These are phyloP conservation scores for Dicyrtomina minuta DNA, from an alignment of 2,888 invertebrate species.

Conservation along the genomic window DNA sequence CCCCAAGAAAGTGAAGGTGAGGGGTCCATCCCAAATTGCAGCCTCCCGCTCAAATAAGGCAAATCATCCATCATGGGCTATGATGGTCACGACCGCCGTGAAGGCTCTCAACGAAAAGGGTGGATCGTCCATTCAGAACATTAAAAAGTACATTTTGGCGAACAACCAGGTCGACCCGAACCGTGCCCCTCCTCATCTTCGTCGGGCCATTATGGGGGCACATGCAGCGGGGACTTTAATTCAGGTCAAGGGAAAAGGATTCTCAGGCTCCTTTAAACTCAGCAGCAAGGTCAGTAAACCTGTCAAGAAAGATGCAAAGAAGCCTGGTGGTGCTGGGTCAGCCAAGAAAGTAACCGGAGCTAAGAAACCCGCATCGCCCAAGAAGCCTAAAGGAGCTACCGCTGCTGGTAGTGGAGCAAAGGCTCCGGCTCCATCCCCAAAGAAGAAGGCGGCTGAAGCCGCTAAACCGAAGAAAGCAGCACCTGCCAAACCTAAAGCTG, in stretches of 20 bases:
- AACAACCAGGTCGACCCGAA: conserved; percentile 44
- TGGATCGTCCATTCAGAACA: conserved; percentile 44
- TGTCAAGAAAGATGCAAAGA: conserved; percentile 31
- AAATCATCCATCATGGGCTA: conserved; percentile 43
- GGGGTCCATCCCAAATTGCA: background rate
- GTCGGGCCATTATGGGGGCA: conserved; percentile 41
- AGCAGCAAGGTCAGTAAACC: conserved; percentile 33
- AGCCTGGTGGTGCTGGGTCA: no score
- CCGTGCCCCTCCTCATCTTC: conserved; percentile 37
- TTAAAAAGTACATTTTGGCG: conserved; percentile 48
- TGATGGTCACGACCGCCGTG: conserved; percentile 42
- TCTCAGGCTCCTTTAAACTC: conserved; percentile 43
- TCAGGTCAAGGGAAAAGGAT: conserved; percentile 48
- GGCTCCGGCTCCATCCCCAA: background rate
- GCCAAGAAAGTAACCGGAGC: no score
- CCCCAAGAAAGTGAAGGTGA: conserved; percentile 7
- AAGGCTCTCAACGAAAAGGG: conserved; percentile 45
- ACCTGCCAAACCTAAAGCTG: conserved; percentile 34
- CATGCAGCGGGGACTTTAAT: conserved; percentile 35
- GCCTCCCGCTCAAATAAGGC: conserved; percentile 25
- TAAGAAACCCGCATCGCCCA: conserved; percentile 9
- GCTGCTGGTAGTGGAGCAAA: background rate
- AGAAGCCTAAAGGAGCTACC: conserved; percentile 1
- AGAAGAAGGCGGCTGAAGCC: conserved; percentile 14
- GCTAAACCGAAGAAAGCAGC: conserved; percentile 27